phyloP scores from a whole-genome alignment of 2,113 vertebrate genomes.

The Hymenochirus boettgeri region DNA sequence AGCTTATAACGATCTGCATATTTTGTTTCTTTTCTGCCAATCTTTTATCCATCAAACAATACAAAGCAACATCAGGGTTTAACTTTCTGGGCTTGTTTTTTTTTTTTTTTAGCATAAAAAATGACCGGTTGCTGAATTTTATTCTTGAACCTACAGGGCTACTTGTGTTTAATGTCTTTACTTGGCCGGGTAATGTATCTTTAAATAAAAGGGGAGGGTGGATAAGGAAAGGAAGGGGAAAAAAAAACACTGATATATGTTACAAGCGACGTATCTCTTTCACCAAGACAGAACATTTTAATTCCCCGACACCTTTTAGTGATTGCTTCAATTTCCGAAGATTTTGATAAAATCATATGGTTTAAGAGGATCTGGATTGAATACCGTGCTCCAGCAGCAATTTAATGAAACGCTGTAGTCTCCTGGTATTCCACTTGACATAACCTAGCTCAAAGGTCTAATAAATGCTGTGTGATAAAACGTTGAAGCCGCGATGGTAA shows the following conservation, averaged over 20 bases:
- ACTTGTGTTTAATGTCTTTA: constrained; percentile 61
- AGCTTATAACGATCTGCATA: constrained; percentile 43
- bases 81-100: constrained; percentile 49
- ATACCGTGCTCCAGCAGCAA: constrained; percentile 62
- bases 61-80: constrained; percentile 28
- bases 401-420: constrained; percentile 76
- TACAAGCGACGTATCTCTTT: constrained; percentile 80
- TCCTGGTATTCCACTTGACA: constrained; percentile 69
- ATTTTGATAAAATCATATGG: constrained; percentile 88
- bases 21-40: constrained; percentile 22
- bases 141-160: constrained; percentile 62
- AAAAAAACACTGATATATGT: constrained; percentile 72
- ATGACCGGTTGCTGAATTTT: constrained; percentile 55
- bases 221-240: neutral
- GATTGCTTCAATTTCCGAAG: constrained; percentile 93
- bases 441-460: constrained; percentile 72
- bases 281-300: constrained; percentile 84
- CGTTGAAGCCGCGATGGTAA: constrained; percentile 81
- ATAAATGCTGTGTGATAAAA: constrained; percentile 78
- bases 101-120: constrained; percentile 64
- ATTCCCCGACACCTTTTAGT: constrained; percentile 88
- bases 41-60: constrained; percentile 38
- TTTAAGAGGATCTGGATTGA: constrained; percentile 76
- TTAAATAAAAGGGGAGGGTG: constrained; percentile 49
- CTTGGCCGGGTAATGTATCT: constrained; percentile 79